Base-by-base conservation (phyloP, 1,140 invertebrate genomes). In the Maniola jurtina region DNA sequence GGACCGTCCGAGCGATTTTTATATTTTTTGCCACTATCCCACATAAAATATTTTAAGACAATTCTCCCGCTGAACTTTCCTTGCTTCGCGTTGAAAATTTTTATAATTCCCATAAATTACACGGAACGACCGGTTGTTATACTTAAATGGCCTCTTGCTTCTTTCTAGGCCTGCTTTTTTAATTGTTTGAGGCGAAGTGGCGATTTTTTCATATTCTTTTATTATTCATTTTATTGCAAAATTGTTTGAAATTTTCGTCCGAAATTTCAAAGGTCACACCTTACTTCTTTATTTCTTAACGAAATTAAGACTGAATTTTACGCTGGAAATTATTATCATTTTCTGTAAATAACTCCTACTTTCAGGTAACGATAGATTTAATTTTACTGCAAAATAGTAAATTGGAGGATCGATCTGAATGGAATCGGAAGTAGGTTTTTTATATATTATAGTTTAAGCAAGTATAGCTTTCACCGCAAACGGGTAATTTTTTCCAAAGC, bases 1-100 rank as follows among this genome's bases (percentile, higher is more conserved):
- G 80, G 76, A 71, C 75, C 64, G 79, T 82, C 83, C 81, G 78
- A 79, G 77, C 77, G 72, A 80, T 84, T 86, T 84, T 86, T 84
- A 81, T 81, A 79, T 75, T 81, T 80, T 83, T 83, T 82, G 69
- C 75, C 70, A 68, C 71, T 73, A 72, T 70, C 75, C 72, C 75
- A 80, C 75, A 74, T 81, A 71, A 81, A 80, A 81, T 78, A 81
- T 85, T 79, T 75, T 66, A 80, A 82, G 78, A 79, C 76, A 77
- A 77, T 75, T 74, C 73, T 25, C 2, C 70, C 71, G 66, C 61
- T 76, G 67, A 73, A 76, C 70, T 78, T 72, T 78, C 65, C 67
- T 75, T 70, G 42, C 68, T 72, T 61, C 62, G 62, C 70, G 75
- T 71, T 71, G 72, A 75, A 74, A 72, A 72, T 73, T 79, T 79